Evolutionary conservation across 2,888 invertebrate genomes (phyloP), one percentile per base, ranked within the genome.

Genomic region (Ormyrus labotus): DNA sequence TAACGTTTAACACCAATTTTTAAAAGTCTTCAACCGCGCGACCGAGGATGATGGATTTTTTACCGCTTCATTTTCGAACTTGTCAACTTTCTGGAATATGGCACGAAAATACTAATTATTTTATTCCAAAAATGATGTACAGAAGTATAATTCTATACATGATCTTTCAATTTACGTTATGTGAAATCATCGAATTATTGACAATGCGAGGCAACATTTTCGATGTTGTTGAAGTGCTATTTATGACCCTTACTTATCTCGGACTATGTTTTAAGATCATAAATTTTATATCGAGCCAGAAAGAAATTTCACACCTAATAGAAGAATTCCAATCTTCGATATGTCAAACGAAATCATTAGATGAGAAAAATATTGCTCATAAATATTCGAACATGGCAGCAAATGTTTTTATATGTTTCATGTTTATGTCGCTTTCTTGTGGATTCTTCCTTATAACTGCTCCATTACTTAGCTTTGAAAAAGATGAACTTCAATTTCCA

Each of bases 81-180:
- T 72, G 75, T 7, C 61, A 73, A 7, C n/a, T 71, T 3, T 77
- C 65, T 50, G 81, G 83, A 6, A 60, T 81, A 13, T 83, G 83
- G 83, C 68, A 13, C 9, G 47, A 58, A 11, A 57, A 60, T 11
- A 69, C 51, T 7, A 34, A 4, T 34, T 78, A n/a, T 51, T 58
- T 58, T 5, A 9, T 77, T 0, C 4, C 68, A 45, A 79, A 81
- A 71, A 58, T 57, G 11, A 9, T 74, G 13, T 80, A 81, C 10
- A 69, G 68, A 68, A 7, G 57, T 50, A 0, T 60, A 0, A 58
- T 77, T 2, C 10, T 83, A 1, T 48, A 63, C 2, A 6, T 83
- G 0, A 67, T 83, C 9, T 45, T 70, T 51, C 19, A 67, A 8
- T 77, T 81, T 11, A 67, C 76, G 9, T 7, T 77, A 5, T 13